Conservation (phyloP, 2,113 vertebrate genomes). For the Hemicordylus capensis region DNA sequence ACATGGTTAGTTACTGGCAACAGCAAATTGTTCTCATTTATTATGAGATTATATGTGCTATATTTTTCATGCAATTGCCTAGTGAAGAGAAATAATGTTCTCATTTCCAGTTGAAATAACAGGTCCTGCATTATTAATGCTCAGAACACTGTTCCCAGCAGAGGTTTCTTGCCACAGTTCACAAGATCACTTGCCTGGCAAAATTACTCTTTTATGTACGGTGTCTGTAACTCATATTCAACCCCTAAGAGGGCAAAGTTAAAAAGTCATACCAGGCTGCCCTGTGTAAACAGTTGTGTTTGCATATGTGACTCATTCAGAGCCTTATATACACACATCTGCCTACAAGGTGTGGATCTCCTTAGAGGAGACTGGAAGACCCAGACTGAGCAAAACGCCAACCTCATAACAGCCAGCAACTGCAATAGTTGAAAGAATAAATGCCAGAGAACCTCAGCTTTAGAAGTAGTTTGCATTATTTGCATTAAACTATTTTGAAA, state of each 20-base stretch:
- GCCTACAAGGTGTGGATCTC: constrained; percentile 73
- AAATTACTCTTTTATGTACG: constrained; percentile 25
- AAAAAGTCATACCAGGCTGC: constrained; percentile 46
- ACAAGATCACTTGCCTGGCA: neutral
- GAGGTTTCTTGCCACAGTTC: constrained; percentile 28
- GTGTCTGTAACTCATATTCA: neutral
- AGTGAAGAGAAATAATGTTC: constrained; percentile 14
- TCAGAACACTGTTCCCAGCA: neutral
- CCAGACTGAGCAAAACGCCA: constrained; percentile 56
- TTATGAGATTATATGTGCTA: neutral
- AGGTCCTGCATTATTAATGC: constrained; percentile 25
- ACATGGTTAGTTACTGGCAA: neutral
- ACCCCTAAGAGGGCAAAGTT: constrained; percentile 33
- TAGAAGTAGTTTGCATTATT: neutral
- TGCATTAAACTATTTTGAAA: neutral
- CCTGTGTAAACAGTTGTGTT: constrained; percentile 33
- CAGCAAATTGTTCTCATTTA: constrained; percentile 1
- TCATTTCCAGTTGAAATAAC: neutral
- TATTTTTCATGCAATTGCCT: constrained; percentile 8
- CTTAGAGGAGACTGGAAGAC: constrained; percentile 42
- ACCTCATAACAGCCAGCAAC: constrained; percentile 52
- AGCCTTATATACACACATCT: constrained; percentile 71
- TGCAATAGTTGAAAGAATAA: neutral
- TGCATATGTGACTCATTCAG: constrained; percentile 23
- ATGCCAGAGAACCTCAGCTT: neutral